phyloP scores from a whole-genome alignment of 92 coral and sea anemone species.

The Siderastrea siderea region DNA sequence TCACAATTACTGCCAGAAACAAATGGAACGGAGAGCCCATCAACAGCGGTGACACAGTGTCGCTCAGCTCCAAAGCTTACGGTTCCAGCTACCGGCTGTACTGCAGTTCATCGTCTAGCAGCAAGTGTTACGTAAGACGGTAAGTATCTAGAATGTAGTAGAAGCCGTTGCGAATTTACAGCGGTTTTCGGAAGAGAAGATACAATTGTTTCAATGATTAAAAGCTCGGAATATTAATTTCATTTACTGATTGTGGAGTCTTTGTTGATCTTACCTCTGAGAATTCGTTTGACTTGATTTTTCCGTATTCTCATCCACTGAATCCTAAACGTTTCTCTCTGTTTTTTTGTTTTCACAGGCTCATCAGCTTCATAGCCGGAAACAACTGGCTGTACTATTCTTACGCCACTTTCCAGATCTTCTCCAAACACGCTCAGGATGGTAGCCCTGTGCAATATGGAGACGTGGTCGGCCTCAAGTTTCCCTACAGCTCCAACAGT shows the following conservation, averaged over 20 bases:
- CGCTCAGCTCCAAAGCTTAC: slow-evolving; percentile 4
- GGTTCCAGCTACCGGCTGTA: slow-evolving; percentile 43
- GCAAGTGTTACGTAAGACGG: background rate
- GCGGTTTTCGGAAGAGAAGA: slow-evolving; percentile 10
- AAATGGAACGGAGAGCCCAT: slow-evolving; percentile 79
- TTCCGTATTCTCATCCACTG: too few species aligned
- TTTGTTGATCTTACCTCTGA: too few species aligned
- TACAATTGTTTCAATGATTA: background rate
- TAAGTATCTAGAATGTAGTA: background rate
- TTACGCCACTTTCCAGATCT: slow-evolving; percentile 63
- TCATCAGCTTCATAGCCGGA: slow-evolving; percentile 43
- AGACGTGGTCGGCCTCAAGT: slow-evolving; percentile 73
- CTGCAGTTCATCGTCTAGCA: slow-evolving; percentile 17
- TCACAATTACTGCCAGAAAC: slow-evolving; percentile 70
- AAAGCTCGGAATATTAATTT: too few species aligned
- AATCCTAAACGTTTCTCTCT: too few species aligned
- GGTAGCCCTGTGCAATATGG: slow-evolving; percentile 78
- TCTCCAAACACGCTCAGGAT: slow-evolving; percentile 68
- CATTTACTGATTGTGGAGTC: too few species aligned
- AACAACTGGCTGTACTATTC: slow-evolving; percentile 49
- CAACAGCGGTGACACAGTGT: slow-evolving; percentile 78
- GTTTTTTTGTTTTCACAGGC: too few species aligned
- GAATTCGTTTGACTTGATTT: too few species aligned
- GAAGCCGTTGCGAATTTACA: background rate
- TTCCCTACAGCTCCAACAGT: slow-evolving; percentile 26